phyloP scores from a whole-genome alignment of 2,113 vertebrate genomes.

The Heptranchias perlo region DNA sequence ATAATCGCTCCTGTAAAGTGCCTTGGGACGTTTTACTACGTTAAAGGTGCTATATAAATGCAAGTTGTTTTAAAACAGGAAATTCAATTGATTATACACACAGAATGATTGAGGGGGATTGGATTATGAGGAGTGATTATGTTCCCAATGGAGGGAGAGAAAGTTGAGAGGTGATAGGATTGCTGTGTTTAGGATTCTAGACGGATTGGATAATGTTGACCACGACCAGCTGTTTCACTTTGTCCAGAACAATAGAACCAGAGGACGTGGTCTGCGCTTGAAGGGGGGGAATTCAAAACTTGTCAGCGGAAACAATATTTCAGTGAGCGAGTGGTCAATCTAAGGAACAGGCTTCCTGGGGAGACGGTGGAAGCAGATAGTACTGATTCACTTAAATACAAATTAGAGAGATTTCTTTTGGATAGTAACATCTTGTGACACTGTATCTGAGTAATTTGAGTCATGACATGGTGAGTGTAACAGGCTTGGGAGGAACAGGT shows the following conservation, averaged over 20 bases:
- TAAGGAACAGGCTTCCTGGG: neutral
- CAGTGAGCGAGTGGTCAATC: neutral
- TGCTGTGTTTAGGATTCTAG: no score
- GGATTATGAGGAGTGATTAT: no score
- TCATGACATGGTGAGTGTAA: neutral
- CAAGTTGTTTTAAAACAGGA: neutral
- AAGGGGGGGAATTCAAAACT: neutral
- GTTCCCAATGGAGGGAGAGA: no score
- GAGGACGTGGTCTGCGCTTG: neutral
- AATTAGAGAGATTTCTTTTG: neutral
- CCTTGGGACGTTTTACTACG: no score
- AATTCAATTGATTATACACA: no score
- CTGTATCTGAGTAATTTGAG: neutral
- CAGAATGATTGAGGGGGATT: no score
- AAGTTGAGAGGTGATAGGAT: no score
- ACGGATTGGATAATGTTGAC: neutral
- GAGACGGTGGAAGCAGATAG: neutral
- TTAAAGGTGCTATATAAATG: neutral
- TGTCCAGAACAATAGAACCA: neutral
- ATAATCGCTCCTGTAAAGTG: no score
- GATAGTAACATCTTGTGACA: neutral
- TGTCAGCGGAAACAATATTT: no score
- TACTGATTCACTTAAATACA: neutral
- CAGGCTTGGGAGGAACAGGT: neutral
- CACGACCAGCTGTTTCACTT: neutral